phyloP scores from a whole-genome alignment of 2,113 vertebrate genomes.

The Uropsilus gracilis region DNA sequence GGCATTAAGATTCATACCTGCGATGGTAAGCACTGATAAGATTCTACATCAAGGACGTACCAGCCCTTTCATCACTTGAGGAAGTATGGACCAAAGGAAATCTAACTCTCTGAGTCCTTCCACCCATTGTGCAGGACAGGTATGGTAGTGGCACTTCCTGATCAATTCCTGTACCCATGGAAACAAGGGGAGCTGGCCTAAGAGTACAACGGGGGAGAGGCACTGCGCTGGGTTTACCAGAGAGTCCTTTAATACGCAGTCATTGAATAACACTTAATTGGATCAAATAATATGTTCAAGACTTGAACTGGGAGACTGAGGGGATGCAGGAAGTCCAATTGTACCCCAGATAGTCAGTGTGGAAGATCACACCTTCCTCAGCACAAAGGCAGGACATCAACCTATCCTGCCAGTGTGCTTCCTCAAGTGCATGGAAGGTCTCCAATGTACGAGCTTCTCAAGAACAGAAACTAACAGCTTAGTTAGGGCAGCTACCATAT shows the following conservation, averaged over 20 bases:
- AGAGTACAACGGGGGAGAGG: neutral
- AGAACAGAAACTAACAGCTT: no score
- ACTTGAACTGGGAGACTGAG: neutral
- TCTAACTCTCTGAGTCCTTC: no score
- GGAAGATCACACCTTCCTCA: neutral
- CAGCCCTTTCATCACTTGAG: no score
- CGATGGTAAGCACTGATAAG: neutral
- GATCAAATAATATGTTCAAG: no score
- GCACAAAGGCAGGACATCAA: neutral
- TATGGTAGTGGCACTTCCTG: neutral
- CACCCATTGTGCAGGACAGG: no score
- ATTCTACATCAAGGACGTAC: no score
- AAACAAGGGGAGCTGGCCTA: neutral
- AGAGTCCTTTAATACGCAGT: no score
- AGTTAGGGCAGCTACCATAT: neutral
- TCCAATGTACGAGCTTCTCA: no score
- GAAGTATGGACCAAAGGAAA: no score
- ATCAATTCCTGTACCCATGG: rapidly evolving
- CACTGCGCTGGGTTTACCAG: neutral
- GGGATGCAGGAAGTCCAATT: neutral
- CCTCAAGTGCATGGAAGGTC: neutral
- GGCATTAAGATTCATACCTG: neutral
- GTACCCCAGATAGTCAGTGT: neutral
- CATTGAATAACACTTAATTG: no score
- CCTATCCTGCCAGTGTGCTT: neutral